phyloP scores from a whole-genome alignment of 2,888 invertebrate genomes.

The Strigamia maritima region DNA sequence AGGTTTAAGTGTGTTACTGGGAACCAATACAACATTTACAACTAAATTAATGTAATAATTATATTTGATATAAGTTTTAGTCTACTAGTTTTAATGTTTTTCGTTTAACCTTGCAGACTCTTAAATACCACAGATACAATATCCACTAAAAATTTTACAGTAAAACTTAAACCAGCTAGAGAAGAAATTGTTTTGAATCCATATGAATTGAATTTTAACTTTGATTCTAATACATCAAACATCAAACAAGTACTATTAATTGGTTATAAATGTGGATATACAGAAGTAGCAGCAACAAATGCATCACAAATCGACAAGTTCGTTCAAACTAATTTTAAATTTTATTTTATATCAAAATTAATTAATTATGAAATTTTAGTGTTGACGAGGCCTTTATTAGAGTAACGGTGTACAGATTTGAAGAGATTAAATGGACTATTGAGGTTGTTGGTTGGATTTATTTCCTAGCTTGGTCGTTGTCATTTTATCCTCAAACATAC shows the following conservation, averaged over 20 bases:
- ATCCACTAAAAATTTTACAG: neutral
- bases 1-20: neutral
- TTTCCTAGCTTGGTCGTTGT: constrained; percentile 95
- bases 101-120: neutral
- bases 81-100: neutral
- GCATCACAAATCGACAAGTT: neutral
- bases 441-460: constrained; percentile 95
- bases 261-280: neutral
- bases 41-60: neutral
- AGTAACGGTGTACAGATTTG: neutral
- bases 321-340: neutral
- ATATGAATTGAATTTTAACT: neutral
- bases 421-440: constrained; percentile 57
- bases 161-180: neutral
- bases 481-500: constrained; percentile 97
- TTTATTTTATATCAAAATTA: neutral
- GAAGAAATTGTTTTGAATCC: neutral
- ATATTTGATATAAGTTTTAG: neutral
- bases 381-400: neutral
- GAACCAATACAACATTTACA: neutral
- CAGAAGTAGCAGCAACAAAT: neutral
- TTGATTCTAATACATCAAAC: neutral
- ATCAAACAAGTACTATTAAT: neutral
- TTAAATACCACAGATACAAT: neutral
- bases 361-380: neutral